Evolutionary conservation across 35 echinoderm and acorn worm genomes (phyloP), one percentile per base, ranked within the genome.

Genomic region (Eucidaris tribuloides): DNA sequence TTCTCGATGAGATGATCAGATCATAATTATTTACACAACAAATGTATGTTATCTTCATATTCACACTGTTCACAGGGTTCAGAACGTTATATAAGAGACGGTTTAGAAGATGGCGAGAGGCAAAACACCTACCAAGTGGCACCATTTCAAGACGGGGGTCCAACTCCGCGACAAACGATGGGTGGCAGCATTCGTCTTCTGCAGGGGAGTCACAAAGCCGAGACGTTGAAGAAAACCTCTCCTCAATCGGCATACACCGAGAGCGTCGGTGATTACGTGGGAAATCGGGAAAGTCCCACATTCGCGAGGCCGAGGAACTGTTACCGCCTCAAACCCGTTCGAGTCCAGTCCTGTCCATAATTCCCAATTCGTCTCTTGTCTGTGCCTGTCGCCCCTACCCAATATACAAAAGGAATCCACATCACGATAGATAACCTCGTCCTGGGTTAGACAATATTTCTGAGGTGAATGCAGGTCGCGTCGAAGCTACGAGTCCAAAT

Each of bases 71-170:
- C 22, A n/a, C n/a, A 91, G 88, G n/a, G 88, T 91, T 18, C 81
- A 78, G 36, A 91, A 84, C n/a, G 88, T 85, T 77, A 80, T 91
- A 33, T n/a, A 84, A 84, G 62, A 61, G 88, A 66, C 62, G 76
- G 29, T 76, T 91, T 13, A 52, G 76, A 45, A 74, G 82, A 65
- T 91, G 88, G 88, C 62, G 81, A 19, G 88, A 91, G 68, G 81
- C 84, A 44, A 77, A 91, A 55, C 79, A 81, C 5, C 59, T 91
- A 58, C 88, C 88, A n/a, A 82, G 81, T 2, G 70, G 71, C 3
- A 28, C 62, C 17, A 71, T 84, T 3, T 91, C 88, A 3, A 42
- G 88, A 49, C 66, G 81, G 15, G 88, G 88, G 23, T 91, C 88
- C 3, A 61, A 91, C 45, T 79, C 81, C 22, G n/a, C 50, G 88